phyloP scores from a whole-genome alignment of 2,888 invertebrate genomes.

The Tryphoninae sp. region DNA sequence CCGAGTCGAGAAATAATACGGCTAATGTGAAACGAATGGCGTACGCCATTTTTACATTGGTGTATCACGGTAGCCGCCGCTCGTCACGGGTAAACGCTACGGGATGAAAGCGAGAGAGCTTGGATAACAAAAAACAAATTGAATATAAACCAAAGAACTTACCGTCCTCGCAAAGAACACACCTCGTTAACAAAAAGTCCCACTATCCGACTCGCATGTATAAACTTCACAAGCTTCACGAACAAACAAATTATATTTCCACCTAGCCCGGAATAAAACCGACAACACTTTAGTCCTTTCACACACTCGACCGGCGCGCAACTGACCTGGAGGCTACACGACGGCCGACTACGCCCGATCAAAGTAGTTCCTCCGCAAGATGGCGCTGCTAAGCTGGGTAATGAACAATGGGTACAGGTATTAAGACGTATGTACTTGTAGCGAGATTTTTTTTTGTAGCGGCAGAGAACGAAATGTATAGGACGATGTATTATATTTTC shows the following conservation, averaged over 20 bases:
- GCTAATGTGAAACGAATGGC: slow-evolving; percentile 19
- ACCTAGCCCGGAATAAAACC: slow-evolving; percentile 21
- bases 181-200: slow-evolving; percentile 70
- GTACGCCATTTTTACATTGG: slow-evolving; percentile 78
- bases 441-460: neutral
- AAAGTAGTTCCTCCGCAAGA: slow-evolving; percentile 71
- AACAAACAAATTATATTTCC: slow-evolving; percentile 60
- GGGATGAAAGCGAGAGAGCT: slow-evolving; percentile 47
- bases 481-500: too few species aligned
- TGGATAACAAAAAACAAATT: neutral
- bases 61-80: slow-evolving; percentile 68
- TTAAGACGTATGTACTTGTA: slow-evolving; percentile 11
- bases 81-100: slow-evolving; percentile 41
- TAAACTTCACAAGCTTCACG: slow-evolving; percentile 49
- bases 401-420: neutral
- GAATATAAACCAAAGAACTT: slow-evolving; percentile 66
- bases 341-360: slow-evolving; percentile 73
- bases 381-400: slow-evolving; percentile 35
- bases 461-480: too few species aligned
- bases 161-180: slow-evolving; percentile 74
- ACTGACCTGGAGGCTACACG: slow-evolving; percentile 73
- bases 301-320: slow-evolving; percentile 80
- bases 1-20: slow-evolving; percentile 19
- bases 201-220: slow-evolving; percentile 75
- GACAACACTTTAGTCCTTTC: slow-evolving; percentile 66